Conservation (phyloP, 1,140 invertebrate genomes). For the Drosophila suzukii region DNA sequence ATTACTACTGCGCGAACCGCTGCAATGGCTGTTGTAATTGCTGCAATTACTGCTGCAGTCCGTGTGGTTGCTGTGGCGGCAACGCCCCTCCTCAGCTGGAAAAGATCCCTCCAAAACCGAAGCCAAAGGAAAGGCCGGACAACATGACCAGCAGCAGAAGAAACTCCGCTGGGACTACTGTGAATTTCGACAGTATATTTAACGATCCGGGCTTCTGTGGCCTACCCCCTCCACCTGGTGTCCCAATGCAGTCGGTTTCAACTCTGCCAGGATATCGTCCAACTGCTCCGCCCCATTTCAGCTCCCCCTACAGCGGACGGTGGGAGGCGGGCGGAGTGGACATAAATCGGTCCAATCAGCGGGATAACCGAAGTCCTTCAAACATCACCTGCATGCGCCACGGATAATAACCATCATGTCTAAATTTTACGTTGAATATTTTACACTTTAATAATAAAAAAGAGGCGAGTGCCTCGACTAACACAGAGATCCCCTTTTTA, state of each 20-base stretch:
- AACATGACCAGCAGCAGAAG: not conserved
- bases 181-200: not conserved
- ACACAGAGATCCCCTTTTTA: too few species aligned
- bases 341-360: not conserved
- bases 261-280: constrained; percentile 10
- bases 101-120: not conserved
- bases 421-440: constrained; percentile 43
- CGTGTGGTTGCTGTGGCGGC: constrained; percentile 8
- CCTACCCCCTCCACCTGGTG: not conserved
- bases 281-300: not conserved
- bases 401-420: constrained; percentile 3
- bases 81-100: not conserved
- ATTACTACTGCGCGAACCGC: constrained; percentile 29
- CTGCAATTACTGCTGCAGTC: constrained; percentile 11
- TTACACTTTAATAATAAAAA: constrained; percentile 1
- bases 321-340: not conserved
- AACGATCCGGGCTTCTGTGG: not conserved
- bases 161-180: not conserved
- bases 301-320: constrained; percentile 6
- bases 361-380: not conserved
- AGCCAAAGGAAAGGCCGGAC: not conserved
- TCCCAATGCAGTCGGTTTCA: not conserved
- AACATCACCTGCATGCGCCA: not conserved
- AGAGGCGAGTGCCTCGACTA: too few species aligned
- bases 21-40: constrained; percentile 16